Base-by-base conservation (phyloP, 2,888 invertebrate genomes). In the Polyommatus iphigenia region DNA sequence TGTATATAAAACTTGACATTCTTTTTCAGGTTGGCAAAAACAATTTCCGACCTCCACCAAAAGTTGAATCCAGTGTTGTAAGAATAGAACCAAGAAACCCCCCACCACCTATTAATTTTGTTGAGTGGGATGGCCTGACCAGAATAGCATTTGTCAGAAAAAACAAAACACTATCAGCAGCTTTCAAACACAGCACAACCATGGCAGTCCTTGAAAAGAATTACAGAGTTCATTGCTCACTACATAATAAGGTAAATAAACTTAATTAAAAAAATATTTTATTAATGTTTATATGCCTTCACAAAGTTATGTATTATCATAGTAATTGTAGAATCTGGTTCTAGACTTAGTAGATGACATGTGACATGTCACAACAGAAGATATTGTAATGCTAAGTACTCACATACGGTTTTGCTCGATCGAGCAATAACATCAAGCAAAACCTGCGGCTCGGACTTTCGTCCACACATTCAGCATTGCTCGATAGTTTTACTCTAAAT, bases 31-130 rank as follows among this genome's bases (percentile, higher is more conserved):
- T 99, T 85, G 99, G 99, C 1, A 98, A 98, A 93, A 99, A 99
- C 89, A 99, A 99, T 92, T 99, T 99, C 87, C 96, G 97, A 81
- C 99, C 99, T 24, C 99, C 99, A 71, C 99, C 99, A 6, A 99
- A 99, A 95, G 99, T 99, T 0, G 99, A 99, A 89, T 99, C 99
- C 0, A 98, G 98, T 90, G 99, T 99, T 2, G 99, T 99, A 0
- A 95, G 99, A 85, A 97, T 99, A 87, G 99, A 99, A 88, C 99
- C 99, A 0, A 96, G 97, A 85, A 99, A 99, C 93, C 99, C 99
- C 32, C 98, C 99, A 57, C 99, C 99, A 8, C 97, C 98, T 0
- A 97, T 99, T 13, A 98, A 98, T 88, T 99, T 98, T 90, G 96
- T 97, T 83, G 99, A 99, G 94, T 99, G 99, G 99, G 99, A 99